These are phyloP conservation scores for Leptinotarsa undecemlineata DNA, from an alignment of 1,140 invertebrate species.

Conservation along the genomic window DNA sequence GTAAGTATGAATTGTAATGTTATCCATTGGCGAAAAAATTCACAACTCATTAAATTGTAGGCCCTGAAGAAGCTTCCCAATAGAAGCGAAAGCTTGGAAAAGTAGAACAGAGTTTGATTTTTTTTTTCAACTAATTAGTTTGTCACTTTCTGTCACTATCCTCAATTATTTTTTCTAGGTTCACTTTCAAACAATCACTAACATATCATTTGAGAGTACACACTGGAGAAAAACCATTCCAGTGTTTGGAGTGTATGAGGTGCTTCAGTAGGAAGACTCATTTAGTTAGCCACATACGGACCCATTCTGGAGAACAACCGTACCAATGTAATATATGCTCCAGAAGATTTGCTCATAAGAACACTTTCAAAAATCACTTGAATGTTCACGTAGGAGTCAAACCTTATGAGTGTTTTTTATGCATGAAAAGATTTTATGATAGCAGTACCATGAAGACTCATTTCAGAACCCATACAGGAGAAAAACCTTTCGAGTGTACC, in stretches of 20 bases:
- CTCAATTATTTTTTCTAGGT: not conserved
- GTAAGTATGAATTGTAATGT: no score
- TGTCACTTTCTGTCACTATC: no score
- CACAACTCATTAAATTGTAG: no score
- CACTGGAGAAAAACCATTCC: conserved; percentile 6
- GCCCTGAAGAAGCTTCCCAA: no score
- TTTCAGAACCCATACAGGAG: conserved; percentile 47
- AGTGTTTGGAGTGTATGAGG: not conserved
- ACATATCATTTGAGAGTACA: not conserved
- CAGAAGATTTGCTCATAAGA: conserved; percentile 21
- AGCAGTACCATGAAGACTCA: conserved; percentile 35
- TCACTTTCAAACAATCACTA: not conserved
- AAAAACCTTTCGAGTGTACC: conserved; percentile 71
- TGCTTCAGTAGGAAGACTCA: not conserved
- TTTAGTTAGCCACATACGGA: not conserved
- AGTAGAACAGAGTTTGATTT: no score
- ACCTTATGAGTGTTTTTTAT: conserved; percentile 33
- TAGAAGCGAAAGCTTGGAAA: no score
- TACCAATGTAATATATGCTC: conserved; percentile 14
- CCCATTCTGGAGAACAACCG: conserved; percentile 6
- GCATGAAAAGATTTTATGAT: conserved; percentile 34
- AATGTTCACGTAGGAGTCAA: conserved; percentile 43
- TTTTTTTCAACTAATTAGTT: no score
- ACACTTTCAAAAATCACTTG: conserved; percentile 31
- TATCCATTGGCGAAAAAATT: no score